Evolutionary conservation across 2,113 vertebrate genomes (phyloP).

Genomic region (Mustela lutreola): DNA sequence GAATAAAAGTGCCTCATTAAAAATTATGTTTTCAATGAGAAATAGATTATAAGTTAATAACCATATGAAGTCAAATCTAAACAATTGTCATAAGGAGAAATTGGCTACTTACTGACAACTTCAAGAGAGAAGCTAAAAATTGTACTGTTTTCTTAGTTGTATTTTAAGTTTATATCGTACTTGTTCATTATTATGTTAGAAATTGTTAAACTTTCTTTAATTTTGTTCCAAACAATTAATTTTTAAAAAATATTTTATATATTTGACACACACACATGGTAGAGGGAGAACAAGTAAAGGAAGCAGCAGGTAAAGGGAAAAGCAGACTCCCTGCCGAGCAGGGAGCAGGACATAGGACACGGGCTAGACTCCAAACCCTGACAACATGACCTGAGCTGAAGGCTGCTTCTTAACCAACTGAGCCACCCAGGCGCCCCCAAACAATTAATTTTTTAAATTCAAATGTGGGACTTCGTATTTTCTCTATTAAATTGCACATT

Average conservation of each 20-base stretch:
- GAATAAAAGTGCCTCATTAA: neutral
- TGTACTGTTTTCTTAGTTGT: neutral
- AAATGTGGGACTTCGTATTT: neutral
- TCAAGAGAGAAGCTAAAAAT: neutral
- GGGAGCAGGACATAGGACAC: too few species aligned
- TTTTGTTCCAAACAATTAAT: neutral
- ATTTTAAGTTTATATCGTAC: neutral
- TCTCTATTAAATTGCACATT: neutral
- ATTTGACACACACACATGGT: too few species aligned
- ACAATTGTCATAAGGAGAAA: neutral
- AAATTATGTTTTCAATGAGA: neutral
- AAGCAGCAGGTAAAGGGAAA: too few species aligned
- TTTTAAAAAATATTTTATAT: too few species aligned
- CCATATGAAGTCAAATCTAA: neutral
- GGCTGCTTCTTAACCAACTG: too few species aligned
- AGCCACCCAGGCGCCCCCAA: neutral
- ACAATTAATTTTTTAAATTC: neutral
- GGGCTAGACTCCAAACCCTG: too few species aligned
- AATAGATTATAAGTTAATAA: slow-evolving; percentile 9
- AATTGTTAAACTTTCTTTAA: neutral
- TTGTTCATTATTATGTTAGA: neutral
- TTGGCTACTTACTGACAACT: neutral
- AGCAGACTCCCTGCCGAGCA: too few species aligned
- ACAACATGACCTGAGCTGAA: too few species aligned
- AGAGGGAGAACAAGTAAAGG: too few species aligned